A percentile compares a stretch with the other conserved stretches of the same genome.
Conservation (phyloP, 2,113 vertebrate genomes). For the Tragelaphus imberbis region DNA sequence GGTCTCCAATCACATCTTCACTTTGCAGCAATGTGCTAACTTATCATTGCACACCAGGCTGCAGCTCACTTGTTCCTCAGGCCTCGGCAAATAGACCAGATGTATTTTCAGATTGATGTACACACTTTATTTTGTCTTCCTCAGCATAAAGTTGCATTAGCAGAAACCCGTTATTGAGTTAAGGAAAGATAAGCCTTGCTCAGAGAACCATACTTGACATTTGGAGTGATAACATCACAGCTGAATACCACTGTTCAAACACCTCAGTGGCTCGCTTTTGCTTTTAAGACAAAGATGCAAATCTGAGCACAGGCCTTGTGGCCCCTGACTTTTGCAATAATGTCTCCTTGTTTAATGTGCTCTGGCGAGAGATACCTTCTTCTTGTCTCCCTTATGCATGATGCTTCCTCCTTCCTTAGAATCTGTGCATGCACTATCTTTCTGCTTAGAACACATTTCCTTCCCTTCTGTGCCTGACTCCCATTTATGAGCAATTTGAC, state of each 20-base stretch:
- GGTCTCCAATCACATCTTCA: not conserved
- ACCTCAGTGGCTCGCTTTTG: not conserved
- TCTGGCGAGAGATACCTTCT: not conserved
- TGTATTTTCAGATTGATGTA: not conserved
- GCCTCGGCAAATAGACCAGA: fast-evolving
- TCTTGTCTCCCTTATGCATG: fast-evolving
- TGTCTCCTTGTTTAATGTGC: not conserved
- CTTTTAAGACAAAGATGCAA: not conserved
- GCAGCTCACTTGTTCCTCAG: not conserved
- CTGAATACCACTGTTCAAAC: not conserved
- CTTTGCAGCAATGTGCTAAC: not conserved
- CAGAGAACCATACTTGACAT: not conserved
- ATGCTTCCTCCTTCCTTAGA: not conserved
- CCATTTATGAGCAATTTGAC: not conserved
- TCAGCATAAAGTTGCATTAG: not conserved
- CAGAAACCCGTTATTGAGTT: not conserved
- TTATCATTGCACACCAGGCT: fast-evolving
- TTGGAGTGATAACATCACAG: not conserved
- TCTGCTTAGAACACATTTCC: not conserved
- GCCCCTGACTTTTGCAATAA: not conserved
- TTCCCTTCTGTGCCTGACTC: not conserved
- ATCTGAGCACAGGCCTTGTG: not conserved
- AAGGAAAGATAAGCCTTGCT: not conserved
- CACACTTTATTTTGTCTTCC: not conserved
- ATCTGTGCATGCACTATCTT: not conserved